These are phyloP conservation scores for Chelonia mydas DNA, from an alignment of 2,797 vertebrate genomes.

Conservation along the genomic window DNA sequence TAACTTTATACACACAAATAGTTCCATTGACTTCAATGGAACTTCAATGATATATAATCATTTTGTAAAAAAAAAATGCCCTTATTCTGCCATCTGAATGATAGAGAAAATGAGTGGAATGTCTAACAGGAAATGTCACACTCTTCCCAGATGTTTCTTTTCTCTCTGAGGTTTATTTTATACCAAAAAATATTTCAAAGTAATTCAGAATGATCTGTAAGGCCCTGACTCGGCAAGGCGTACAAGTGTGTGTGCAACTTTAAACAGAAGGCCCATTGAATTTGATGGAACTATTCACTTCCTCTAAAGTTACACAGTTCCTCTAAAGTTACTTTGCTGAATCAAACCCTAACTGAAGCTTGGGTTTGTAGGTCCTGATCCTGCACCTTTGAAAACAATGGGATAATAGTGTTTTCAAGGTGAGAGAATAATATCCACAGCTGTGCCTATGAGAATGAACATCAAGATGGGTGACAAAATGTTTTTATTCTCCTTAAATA, in stretches of 20 bases:
- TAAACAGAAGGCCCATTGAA: neutral
- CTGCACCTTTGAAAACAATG: neutral
- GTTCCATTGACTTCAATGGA: neutral
- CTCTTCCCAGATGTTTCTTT: too few relatives aligned
- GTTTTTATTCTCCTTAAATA: neutral
- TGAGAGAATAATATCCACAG: neutral
- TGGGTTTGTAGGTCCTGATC: neutral
- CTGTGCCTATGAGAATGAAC: neutral
- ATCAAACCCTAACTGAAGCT: neutral
- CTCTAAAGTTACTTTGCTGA: neutral
- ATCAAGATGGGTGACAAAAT: neutral
- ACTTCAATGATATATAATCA: neutral
- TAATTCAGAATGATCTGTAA: neutral
- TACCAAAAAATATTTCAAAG: neutral
- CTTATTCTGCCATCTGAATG: neutral
- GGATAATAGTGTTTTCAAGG: neutral
- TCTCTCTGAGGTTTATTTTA: neutral
- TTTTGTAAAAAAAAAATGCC: neutral
- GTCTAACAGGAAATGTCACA: neutral
- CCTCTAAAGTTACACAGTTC: neutral
- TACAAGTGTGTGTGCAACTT: neutral
- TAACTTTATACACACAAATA: neutral
- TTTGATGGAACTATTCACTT: fast-evolving
- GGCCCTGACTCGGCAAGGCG: neutral
- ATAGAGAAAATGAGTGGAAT: neutral